phyloP scores from a whole-genome alignment of 2,797 vertebrate species.

The Semaprochilodus insignis region DNA sequence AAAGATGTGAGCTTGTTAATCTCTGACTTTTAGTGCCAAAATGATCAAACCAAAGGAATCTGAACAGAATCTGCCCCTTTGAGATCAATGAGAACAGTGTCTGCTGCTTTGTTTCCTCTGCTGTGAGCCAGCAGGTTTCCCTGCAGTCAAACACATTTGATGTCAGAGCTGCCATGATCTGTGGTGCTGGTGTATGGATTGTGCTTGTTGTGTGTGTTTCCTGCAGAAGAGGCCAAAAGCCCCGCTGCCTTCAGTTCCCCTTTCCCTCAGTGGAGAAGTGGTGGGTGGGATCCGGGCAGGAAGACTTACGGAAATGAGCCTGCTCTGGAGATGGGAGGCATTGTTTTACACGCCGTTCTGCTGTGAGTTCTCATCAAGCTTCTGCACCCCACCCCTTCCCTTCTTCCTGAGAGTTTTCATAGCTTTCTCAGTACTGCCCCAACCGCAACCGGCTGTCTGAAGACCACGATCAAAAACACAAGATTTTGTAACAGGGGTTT shows the following conservation, averaged over 20 bases:
- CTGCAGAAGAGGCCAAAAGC: slow-evolving; percentile 42
- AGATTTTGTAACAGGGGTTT: not conserved
- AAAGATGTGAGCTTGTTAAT: not conserved
- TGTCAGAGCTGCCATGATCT: not conserved
- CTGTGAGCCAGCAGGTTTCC: not conserved
- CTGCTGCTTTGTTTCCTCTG: not conserved
- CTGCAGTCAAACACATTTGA: slow-evolving; percentile 2
- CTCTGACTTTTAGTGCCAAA: not conserved
- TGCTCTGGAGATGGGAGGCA: slow-evolving; percentile 47
- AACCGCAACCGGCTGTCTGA: not conserved
- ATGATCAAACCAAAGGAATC: not conserved
- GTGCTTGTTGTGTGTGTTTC: slow-evolving; percentile 25
- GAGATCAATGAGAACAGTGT: slow-evolving; percentile 11
- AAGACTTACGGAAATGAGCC: slow-evolving; percentile 51
- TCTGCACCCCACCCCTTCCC: slow-evolving; percentile 50
- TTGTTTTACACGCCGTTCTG: slow-evolving; percentile 52
- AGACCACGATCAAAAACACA: not conserved
- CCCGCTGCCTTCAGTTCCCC: slow-evolving; percentile 14
- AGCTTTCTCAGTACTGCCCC: slow-evolving; percentile 34
- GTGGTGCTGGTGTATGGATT: not conserved
- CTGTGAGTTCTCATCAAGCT: slow-evolving; percentile 48
- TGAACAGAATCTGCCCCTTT: not conserved
- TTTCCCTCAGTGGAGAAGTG: slow-evolving; percentile 31
- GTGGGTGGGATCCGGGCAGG: slow-evolving; percentile 59
- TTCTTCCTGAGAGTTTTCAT: slow-evolving; percentile 44